phyloP scores from a whole-genome alignment of 2,888 invertebrate species.

The Drosophila quinaria region DNA sequence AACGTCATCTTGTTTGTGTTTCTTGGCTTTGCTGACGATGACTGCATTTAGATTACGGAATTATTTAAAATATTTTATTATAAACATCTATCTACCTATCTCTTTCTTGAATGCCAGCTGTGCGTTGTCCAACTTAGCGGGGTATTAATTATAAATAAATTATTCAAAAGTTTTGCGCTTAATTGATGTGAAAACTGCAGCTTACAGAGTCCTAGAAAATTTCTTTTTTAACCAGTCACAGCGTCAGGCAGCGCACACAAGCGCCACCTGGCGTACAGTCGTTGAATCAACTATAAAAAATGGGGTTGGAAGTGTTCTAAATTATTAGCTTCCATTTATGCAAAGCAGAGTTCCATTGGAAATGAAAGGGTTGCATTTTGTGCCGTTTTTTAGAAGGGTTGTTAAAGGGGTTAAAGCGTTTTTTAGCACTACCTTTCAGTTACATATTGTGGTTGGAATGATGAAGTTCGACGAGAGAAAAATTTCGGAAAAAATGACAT shows the following conservation, averaged over 20 bases:
- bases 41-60: conserved; percentile 85
- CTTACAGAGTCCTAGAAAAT: conserved; percentile 48
- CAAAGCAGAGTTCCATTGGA: conserved; percentile 50
- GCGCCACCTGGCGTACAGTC: conserved; percentile 63
- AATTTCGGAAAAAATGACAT: not conserved
- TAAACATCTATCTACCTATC: conserved; percentile 58
- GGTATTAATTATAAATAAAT: conserved; percentile 78
- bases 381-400: conserved; percentile 66
- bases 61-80: conserved; percentile 85
- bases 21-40: conserved; percentile 54
- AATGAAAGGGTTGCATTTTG: conserved; percentile 68
- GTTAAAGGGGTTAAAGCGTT: conserved; percentile 30
- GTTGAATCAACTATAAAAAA: not conserved
- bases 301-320: conserved; percentile 76
- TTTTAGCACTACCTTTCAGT: conserved; percentile 48
- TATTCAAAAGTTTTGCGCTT: conserved; percentile 67
- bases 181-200: conserved; percentile 51
- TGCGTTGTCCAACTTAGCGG: conserved; percentile 50
- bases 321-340: conserved; percentile 48
- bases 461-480: not conserved
- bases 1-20: conserved; percentile 7
- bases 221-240: conserved; percentile 18
- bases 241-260: conserved; percentile 22
- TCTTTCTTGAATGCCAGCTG: conserved; percentile 31
- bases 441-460: not conserved